These are phyloP conservation scores for Pseudonaja textilis DNA, from an alignment of 2,113 vertebrate genomes.

Conservation along the genomic window DNA sequence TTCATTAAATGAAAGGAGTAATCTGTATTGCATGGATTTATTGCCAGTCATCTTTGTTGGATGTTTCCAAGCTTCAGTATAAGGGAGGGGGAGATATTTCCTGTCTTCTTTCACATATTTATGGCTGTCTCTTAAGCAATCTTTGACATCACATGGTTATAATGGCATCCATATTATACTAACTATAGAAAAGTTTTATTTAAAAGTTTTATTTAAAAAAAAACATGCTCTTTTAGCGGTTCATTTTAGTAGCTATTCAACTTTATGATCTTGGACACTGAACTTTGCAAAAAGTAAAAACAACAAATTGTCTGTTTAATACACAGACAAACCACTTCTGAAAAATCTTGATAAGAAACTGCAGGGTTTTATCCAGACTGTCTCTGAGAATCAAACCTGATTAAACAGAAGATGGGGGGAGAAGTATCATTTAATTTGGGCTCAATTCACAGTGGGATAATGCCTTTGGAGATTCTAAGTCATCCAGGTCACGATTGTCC, in stretches of 20 bases:
- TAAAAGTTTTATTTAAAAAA: background rate
- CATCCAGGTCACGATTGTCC: no score
- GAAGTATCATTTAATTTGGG: background rate
- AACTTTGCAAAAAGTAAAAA: background rate
- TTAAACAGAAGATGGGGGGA: background rate
- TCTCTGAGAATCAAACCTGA: background rate
- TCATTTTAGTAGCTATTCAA: background rate
- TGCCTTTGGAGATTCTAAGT: background rate
- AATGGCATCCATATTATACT: background rate
- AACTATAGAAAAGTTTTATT: background rate
- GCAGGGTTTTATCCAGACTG: background rate
- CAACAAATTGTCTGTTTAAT: background rate
- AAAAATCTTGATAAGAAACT: background rate
- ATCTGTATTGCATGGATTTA: background rate
- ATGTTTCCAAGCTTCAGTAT: background rate
- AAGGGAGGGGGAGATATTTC: background rate
- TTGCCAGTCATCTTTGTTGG: background rate
- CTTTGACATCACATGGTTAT: background rate
- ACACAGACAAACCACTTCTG: background rate
- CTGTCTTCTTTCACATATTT: background rate
- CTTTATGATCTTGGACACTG: slow-evolving; percentile 15
- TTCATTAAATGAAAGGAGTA: background rate
- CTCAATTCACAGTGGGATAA: background rate
- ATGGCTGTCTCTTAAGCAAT: background rate
- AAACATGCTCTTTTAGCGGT: background rate